These are phyloP conservation scores for Hiodon tergisus DNA, from an alignment of 2,113 vertebrate species.

Conservation along the genomic window DNA sequence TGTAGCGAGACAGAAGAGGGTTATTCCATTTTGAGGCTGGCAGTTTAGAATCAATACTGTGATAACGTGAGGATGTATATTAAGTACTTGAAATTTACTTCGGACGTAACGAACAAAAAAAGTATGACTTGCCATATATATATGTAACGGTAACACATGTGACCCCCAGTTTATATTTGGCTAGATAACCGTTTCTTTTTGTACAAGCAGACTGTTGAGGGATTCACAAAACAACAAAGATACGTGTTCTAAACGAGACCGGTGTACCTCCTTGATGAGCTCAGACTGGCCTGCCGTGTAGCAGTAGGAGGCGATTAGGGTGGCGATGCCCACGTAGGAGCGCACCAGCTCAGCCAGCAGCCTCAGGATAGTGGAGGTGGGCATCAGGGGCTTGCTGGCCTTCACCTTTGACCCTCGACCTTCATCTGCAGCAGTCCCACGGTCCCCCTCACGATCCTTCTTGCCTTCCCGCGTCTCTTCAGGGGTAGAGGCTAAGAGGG, in stretches of 20 bases:
- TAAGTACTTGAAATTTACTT: too few relatives aligned
- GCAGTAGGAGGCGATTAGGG: slow-evolving; percentile 85
- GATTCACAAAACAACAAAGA: too few relatives aligned
- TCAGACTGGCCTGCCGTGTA: slow-evolving; percentile 89
- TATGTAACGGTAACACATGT: too few relatives aligned
- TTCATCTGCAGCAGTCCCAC: slow-evolving; percentile 66
- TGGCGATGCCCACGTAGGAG: slow-evolving; percentile 88
- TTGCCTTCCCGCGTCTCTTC: slow-evolving; percentile 82
- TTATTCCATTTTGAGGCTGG: too few relatives aligned
- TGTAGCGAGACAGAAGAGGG: too few relatives aligned
- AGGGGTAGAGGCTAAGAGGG: slow-evolving; percentile 68
- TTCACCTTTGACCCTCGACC: slow-evolving; percentile 80
- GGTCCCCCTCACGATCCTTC: slow-evolving; percentile 84
- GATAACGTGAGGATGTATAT: too few relatives aligned
- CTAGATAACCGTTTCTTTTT: too few relatives aligned
- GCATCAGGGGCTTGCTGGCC: slow-evolving; percentile 86
- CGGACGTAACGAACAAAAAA: too few relatives aligned
- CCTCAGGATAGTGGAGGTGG: slow-evolving; percentile 85
- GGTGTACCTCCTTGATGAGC: slow-evolving; percentile 85
- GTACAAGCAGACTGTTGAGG: too few relatives aligned
- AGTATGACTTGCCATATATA: too few relatives aligned
- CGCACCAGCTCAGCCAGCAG: slow-evolving; percentile 87
- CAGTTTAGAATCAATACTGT: too few relatives aligned
- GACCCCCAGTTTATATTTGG: too few relatives aligned
- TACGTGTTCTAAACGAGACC: background rate